Evolutionary conservation across 2,113 vertebrate species (phyloP), one percentile per base, ranked within the genome.

Genomic region (Daboia siamensis): DNA sequence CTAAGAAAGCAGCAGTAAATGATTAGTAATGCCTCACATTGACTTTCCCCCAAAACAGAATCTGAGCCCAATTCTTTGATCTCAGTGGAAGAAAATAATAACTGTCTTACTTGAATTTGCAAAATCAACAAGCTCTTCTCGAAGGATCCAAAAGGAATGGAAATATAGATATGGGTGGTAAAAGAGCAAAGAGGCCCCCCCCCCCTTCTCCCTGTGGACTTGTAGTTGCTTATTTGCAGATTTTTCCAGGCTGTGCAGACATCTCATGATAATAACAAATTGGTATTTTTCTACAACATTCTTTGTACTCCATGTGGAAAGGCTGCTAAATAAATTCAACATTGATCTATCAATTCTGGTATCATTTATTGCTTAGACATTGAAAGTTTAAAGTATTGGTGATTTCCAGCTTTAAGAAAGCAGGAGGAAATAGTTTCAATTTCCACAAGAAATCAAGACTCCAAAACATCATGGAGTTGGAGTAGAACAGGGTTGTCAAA

Each of bases 231-330:
- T 84, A 51, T 87, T 64, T 95, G 90, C 44, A 84, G 4, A 21
- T 84, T 51, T 91, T 17, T 54, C 51, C n/a, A 61, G 46, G 21
- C 15, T 89, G 69, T 93, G 52, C 64, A 95, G 87, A 51, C 12
- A 21, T 13, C 56, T n/a, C 15, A 55, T 55, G 39, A 23, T 55
- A 3, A 54, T 94, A 61, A 87, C 91, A 86, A 93, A 59, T 88
- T 95, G 93, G 80, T 93, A 3, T 92, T 95, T 95, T 96, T 95
- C 86, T 95, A 93, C 94, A 94, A 69, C 89, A 94, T 26, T 69
- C 94, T 96, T 97, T 96, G 93, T 96, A 94, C 51, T 95, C 39
- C 46, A 48, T 74, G 0, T 94, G 93, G 21, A 93, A 93, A 80
- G 48, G 80, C 92, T 61, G 94, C 95, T 95, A 96, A 96, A 97